Conservation (phyloP, 2,888 invertebrate genomes). For the Habrosyne pyritoides region DNA sequence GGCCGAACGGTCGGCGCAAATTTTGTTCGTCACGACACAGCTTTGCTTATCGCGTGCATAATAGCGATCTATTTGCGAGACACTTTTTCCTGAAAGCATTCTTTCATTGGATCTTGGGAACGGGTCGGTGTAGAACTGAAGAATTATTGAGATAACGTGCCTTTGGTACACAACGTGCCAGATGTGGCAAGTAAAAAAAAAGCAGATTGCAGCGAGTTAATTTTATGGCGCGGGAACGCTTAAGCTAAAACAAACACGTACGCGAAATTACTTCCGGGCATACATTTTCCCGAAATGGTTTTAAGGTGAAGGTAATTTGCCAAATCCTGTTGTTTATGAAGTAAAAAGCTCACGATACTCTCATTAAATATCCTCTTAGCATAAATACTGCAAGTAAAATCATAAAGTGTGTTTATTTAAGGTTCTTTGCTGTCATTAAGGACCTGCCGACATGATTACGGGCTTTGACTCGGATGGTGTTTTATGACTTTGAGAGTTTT, state of each 20-base stretch:
- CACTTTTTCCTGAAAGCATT: conserved; percentile 40
- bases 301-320: conserved; percentile 64
- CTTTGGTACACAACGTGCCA: conserved; percentile 47
- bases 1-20: conserved; percentile 65
- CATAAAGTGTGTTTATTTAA: conserved; percentile 8
- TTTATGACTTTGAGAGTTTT: no score
- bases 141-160: conserved; percentile 65
- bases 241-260: conserved; percentile 70
- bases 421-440: conserved; percentile 8
- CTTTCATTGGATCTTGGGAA: conserved; percentile 48
- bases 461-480: neutral
- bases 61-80: conserved; percentile 47
- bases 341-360: conserved; percentile 31
- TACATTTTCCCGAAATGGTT: conserved; percentile 58
- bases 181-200: conserved; percentile 54
- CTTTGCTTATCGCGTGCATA: conserved; percentile 63
- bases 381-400: neutral
- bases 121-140: conserved; percentile 41
- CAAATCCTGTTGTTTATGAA: conserved; percentile 58
- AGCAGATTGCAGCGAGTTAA: conserved; percentile 60
- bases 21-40: conserved; percentile 67
- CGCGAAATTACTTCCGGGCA: conserved; percentile 60
- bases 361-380: neutral
- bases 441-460: conserved; percentile 7
- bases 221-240: conserved; percentile 60